phyloP scores from a whole-genome alignment of 2,113 vertebrate species.

The Siniperca knerii region DNA sequence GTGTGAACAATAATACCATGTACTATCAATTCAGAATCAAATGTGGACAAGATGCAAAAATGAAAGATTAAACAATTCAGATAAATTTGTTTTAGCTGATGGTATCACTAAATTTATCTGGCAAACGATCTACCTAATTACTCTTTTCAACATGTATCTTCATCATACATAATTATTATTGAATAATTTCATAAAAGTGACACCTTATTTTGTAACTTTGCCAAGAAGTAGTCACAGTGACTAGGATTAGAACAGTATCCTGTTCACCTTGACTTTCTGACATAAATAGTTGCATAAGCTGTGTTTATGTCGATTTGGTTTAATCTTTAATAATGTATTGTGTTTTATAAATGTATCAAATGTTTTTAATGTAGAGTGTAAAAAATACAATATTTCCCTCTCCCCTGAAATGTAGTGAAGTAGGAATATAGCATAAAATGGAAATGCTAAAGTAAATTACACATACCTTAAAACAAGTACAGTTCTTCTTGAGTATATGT shows the following conservation, averaged over 20 bases:
- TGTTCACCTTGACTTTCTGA: slow-evolving; percentile 2
- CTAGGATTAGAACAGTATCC: not conserved
- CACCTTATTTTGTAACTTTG: not conserved
- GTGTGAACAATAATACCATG: not conserved
- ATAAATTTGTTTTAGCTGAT: not conserved
- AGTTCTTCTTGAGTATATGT: not conserved
- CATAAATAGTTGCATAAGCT: not conserved
- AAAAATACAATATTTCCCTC: not conserved
- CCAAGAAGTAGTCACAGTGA: not conserved
- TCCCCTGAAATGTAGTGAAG: not conserved
- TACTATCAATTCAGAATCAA: not conserved
- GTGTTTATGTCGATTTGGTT: not conserved
- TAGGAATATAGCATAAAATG: not conserved
- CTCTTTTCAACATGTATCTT: not conserved
- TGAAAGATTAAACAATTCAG: not conserved
- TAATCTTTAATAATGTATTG: not conserved
- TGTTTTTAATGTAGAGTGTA: not conserved
- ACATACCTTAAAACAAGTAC: not conserved
- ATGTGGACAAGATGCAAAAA: not conserved
- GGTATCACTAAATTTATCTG: not conserved
- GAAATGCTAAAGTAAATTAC: not conserved
- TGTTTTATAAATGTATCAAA: not conserved
- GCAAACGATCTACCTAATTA: not conserved
- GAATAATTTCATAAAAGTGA: not conserved
- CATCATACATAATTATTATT: not conserved